phyloP scores from a whole-genome alignment of 2,113 vertebrate genomes.

The Alligator sinensis region DNA sequence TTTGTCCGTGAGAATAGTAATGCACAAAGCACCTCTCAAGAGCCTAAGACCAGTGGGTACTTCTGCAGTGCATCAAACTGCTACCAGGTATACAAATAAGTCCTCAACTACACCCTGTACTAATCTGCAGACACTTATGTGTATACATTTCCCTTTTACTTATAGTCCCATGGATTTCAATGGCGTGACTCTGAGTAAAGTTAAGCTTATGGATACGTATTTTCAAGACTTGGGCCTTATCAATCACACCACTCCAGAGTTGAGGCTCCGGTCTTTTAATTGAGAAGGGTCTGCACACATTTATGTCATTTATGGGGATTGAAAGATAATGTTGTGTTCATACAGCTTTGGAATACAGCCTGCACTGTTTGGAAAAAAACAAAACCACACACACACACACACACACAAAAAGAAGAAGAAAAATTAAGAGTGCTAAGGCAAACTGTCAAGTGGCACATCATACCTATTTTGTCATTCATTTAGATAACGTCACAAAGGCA shows the following conservation, averaged over 20 bases:
- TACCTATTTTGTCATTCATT: constrained; percentile 79
- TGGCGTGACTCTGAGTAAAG: not conserved
- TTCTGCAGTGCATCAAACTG: not conserved
- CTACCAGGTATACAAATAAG: not conserved
- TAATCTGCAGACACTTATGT: not conserved
- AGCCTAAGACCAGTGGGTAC: not conserved
- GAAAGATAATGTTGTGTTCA: constrained; percentile 85
- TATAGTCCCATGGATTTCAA: not conserved
- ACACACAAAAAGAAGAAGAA: constrained; percentile 61
- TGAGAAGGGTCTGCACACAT: constrained; percentile 35
- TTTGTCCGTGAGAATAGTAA: constrained; percentile 10
- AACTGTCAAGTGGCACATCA: constrained; percentile 82
- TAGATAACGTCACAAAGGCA: constrained; percentile 82
- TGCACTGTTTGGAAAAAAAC: constrained; percentile 44
- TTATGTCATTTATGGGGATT: constrained; percentile 56
- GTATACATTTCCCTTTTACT: not conserved
- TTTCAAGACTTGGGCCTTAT: constrained; percentile 36
- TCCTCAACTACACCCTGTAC: not conserved
- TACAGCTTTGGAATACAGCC: constrained; percentile 82
- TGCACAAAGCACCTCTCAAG: not conserved
- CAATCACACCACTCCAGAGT: not conserved
- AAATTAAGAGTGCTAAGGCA: constrained; percentile 79
- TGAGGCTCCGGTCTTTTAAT: not conserved
- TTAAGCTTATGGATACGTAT: not conserved
- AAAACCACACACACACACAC: not conserved